Percentiles rank a stretch among this genome's conserved stretches.
Evolutionary conservation across 2,113 vertebrate genomes (phyloP).

Genomic region (Junco hyemalis): DNA sequence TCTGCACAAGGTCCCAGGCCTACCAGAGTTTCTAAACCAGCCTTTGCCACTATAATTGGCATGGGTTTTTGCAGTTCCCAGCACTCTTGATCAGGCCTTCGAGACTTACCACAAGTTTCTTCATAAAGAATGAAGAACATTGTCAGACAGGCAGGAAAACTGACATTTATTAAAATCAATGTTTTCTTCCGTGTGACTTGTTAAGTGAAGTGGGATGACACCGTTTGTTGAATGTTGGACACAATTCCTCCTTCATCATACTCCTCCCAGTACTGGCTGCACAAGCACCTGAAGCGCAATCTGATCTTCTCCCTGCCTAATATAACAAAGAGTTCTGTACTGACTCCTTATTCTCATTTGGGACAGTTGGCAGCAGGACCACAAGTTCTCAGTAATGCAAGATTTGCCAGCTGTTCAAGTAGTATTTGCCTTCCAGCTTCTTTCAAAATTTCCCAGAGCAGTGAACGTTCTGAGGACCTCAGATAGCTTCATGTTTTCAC

Average conservation of each 20-base stretch:
- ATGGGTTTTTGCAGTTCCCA: background rate
- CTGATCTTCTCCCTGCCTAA: background rate
- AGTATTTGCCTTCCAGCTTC: background rate
- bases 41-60: background rate
- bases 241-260: background rate
- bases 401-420: background rate
- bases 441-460: background rate
- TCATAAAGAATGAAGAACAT: background rate
- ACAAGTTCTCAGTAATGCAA: background rate
- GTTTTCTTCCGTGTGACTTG: background rate
- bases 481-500: background rate
- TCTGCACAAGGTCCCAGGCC: background rate
- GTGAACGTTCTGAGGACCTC: background rate
- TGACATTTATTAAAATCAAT: background rate
- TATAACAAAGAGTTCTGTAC: background rate
- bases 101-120: background rate
- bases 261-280: background rate
- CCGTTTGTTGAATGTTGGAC: background rate
- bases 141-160: background rate
- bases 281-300: background rate
- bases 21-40: background rate
- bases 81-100: background rate
- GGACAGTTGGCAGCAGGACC: background rate
- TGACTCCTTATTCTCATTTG: background rate
- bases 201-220: background rate